Evolutionary conservation across 2,888 invertebrate genomes (phyloP).

Genomic region (Caenorhabditis zanzibari): DNA sequence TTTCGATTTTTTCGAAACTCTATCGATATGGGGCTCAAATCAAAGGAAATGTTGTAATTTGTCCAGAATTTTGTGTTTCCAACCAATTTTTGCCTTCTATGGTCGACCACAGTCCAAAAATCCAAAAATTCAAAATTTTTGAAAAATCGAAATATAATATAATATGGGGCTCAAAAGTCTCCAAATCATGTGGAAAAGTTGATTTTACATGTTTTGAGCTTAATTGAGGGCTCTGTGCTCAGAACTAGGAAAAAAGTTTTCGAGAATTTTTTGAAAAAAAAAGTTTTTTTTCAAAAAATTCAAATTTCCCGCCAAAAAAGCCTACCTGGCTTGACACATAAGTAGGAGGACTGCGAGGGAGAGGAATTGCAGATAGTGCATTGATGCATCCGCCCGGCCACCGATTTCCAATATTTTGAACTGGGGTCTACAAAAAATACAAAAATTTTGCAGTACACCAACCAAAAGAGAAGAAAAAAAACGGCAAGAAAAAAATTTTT

Average conservation of each 20-base stretch:
- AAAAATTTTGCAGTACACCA: neutral
- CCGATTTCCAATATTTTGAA: neutral
- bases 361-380: slow-evolving; percentile 65
- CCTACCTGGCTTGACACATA: slow-evolving; percentile 50
- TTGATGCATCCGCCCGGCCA: slow-evolving; percentile 45
- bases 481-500: neutral
- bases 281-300: neutral
- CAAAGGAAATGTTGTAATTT: no score
- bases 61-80: no score
- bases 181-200: neutral
- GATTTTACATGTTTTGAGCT: neutral
- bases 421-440: neutral
- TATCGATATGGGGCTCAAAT: no score
- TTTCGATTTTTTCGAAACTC: no score
- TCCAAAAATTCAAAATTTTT: neutral
- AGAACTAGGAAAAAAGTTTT: no score
- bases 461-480: neutral
- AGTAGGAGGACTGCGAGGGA: slow-evolving; percentile 54
- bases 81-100: no score
- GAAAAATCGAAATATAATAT: neutral
- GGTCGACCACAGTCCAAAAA: no score
- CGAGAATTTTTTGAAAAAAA: no score
- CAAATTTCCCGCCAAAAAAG: slow-evolving; percentile 10
- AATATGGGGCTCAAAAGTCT: slow-evolving; percentile 1
- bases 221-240: neutral